phyloP scores from a whole-genome alignment of 1,140 invertebrate genomes.

The Neotoxoptera formosana region DNA sequence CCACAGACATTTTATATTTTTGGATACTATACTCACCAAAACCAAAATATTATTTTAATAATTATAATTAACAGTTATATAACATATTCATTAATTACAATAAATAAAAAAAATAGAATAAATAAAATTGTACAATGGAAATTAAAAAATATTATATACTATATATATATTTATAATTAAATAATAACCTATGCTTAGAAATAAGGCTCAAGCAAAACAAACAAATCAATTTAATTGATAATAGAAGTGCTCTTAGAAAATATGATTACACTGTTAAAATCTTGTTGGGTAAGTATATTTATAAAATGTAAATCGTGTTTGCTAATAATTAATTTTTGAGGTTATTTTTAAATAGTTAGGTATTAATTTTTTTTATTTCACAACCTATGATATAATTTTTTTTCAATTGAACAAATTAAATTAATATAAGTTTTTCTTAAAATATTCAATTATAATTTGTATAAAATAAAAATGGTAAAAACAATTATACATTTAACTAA shows the following conservation, averaged over 20 bases:
- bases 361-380: too few species aligned
- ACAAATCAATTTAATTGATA: background rate
- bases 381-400: too few species aligned
- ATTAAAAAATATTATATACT: background rate
- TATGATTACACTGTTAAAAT: background rate
- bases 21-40: background rate
- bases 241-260: background rate
- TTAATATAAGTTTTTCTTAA: too few species aligned
- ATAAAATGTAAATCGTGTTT: background rate
- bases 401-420: too few species aligned
- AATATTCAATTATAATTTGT: too few species aligned
- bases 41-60: background rate
- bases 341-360: too few species aligned
- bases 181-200: background rate
- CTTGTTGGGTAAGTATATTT: background rate
- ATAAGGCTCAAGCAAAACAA: background rate
- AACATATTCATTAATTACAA: background rate
- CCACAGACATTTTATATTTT: background rate
- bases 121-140: background rate
- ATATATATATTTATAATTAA: background rate
- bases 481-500: too few species aligned
- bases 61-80: background rate
- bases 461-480: too few species aligned
- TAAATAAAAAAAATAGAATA: background rate
- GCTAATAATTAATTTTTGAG: too few species aligned